These are phyloP conservation scores for Drosophila stalkeri DNA, from an alignment of 2,888 invertebrate genomes.

Conservation along the genomic window DNA sequence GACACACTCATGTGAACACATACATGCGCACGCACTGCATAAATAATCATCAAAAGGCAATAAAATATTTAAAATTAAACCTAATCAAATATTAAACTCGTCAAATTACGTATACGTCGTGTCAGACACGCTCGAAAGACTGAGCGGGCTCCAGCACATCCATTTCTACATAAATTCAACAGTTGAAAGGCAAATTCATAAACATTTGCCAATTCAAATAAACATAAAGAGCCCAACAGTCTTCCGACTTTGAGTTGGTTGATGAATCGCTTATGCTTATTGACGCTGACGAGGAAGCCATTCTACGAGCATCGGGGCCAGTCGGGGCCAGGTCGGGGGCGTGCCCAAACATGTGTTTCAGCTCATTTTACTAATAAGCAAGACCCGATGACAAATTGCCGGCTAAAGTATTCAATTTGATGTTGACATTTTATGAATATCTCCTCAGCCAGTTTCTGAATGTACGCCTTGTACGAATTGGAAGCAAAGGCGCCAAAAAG, in stretches of 20 bases:
- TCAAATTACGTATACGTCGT: conserved; percentile 55
- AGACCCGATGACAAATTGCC: conserved; percentile 73
- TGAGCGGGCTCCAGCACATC: background rate
- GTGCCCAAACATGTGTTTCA: conserved; percentile 69
- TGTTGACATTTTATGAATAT: conserved; percentile 55
- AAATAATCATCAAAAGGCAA: conserved; percentile 37
- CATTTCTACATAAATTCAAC: conserved; percentile 27
- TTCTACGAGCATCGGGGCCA: background rate
- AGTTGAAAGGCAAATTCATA: conserved; percentile 40
- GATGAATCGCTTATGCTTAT: conserved; percentile 62
- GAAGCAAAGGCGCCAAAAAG: background rate
- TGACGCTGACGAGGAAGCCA: conserved; percentile 50
- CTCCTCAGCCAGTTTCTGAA: conserved; percentile 9
- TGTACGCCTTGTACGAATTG: background rate
- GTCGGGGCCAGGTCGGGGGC: background rate
- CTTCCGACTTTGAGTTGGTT: conserved; percentile 26
- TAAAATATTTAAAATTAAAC: conserved; percentile 46
- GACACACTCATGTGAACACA: background rate
- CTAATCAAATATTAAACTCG: conserved; percentile 35
- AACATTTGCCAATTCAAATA: conserved; percentile 26
- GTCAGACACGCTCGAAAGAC: conserved; percentile 18
- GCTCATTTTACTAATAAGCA: conserved; percentile 78
- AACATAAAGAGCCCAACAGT: conserved; percentile 19
- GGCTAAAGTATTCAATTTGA: conserved; percentile 57
- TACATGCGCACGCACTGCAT: conserved; percentile 18